phyloP scores from a whole-genome alignment of 2,888 invertebrate genomes.

The Perizoma affinitatum region DNA sequence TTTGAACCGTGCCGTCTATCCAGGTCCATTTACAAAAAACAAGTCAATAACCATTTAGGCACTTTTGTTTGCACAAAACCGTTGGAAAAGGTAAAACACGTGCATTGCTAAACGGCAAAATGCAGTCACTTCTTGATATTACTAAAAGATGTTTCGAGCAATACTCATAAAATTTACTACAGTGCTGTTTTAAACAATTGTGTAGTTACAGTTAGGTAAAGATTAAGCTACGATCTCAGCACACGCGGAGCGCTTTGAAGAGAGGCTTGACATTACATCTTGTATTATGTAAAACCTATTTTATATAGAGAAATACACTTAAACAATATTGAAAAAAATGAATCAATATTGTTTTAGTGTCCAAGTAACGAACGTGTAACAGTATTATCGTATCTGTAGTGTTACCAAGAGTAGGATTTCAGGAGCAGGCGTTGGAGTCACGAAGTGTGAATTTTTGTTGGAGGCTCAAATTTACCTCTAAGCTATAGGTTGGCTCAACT shows the following conservation, averaged over 20 bases:
- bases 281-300: too few species aligned
- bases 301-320: too few species aligned
- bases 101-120: conserved; percentile 13
- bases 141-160: conserved; percentile 15
- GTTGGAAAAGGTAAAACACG: conserved; percentile 26
- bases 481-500: too few species aligned
- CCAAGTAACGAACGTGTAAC: too few species aligned
- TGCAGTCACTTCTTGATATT: conserved; percentile 14
- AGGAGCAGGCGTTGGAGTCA: too few species aligned
- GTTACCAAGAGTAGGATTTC: too few species aligned
- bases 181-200: conserved; percentile 39
- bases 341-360: too few species aligned
- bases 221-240: conserved; percentile 9
- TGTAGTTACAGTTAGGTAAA: conserved; percentile 45
- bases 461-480: too few species aligned
- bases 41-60: conserved; percentile 22
- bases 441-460: too few species aligned
- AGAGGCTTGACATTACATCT: too few species aligned
- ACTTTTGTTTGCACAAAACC: conserved; percentile 24
- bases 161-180: conserved; percentile 42
- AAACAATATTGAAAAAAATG: too few species aligned
- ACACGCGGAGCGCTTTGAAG: conserved; percentile 25
- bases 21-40: conserved; percentile 4
- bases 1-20: conserved; percentile 30
- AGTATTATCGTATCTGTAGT: too few species aligned